A percentile compares a stretch with the other conserved stretches of the same genome.
Evolutionary conservation across 2,113 vertebrate genomes (phyloP).

Genomic region (Callospermophilus lateralis): DNA sequence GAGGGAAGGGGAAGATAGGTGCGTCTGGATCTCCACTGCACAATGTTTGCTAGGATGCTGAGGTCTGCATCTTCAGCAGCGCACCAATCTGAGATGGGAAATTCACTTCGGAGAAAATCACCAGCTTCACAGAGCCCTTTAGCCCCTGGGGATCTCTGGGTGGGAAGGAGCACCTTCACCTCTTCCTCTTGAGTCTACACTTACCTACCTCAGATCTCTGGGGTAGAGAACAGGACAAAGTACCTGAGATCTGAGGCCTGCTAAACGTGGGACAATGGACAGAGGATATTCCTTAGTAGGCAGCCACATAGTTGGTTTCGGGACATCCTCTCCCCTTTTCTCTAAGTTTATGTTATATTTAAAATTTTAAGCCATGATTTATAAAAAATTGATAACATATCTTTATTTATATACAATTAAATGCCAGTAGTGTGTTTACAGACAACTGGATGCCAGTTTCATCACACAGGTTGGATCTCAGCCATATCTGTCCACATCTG

Average conservation of each 20-base stretch:
- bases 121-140: background rate
- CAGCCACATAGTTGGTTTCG: background rate
- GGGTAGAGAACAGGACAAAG: background rate
- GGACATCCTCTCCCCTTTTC: background rate
- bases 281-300: background rate
- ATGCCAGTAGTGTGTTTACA: background rate
- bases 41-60: rapidly evolving
- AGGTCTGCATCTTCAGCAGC: background rate
- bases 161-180: no score
- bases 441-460: background rate
- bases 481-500: background rate
- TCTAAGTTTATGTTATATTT: background rate
- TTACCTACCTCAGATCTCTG: background rate
- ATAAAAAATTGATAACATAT: background rate
- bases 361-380: background rate
- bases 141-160: background rate
- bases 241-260: background rate
- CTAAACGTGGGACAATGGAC: background rate
- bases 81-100: background rate
- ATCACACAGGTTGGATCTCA: background rate
- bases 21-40: background rate
- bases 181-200: background rate
- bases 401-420: background rate
- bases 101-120: background rate
- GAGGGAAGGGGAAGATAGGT: background rate